Conservation (phyloP, 2,888 invertebrate genomes). For the Lissocephala sabroskyi region DNA sequence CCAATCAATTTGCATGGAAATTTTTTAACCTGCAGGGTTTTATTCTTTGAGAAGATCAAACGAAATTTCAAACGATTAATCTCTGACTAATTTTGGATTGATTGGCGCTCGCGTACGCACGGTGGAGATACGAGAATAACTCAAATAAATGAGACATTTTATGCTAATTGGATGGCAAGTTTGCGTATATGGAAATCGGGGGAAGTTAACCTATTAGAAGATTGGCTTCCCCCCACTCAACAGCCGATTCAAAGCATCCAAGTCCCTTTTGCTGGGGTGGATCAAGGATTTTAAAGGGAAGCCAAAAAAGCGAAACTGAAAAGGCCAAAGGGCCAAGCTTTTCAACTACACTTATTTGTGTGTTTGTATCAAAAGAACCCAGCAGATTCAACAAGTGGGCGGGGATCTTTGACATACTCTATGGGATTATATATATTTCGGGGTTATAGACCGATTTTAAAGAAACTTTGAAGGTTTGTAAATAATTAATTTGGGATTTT, state of each 20-base stretch:
- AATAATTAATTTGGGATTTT: no score
- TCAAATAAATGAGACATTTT: neutral
- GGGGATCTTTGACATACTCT: no score
- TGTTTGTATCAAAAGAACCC: slow-evolving; percentile 12
- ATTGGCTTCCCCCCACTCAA: neutral
- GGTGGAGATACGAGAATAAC: slow-evolving; percentile 14
- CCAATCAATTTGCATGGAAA: no score
- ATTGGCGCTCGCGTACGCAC: slow-evolving; percentile 69
- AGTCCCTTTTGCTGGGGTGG: neutral
- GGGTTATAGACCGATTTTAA: no score
- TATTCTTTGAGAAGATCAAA: no score
- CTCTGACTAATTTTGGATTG: slow-evolving; percentile 71
- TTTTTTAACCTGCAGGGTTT: no score
- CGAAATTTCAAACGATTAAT: slow-evolving; percentile 69
- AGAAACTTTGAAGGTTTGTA: no score
- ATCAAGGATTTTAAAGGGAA: neutral
- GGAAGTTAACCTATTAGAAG: no score
- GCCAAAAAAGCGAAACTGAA: neutral
- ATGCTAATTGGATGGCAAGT: neutral
- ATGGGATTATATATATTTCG: no score
- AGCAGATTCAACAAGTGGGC: no score
- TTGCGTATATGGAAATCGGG: neutral
- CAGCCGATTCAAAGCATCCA: neutral
- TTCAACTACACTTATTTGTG: neutral
- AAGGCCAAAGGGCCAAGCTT: neutral